phyloP scores from a whole-genome alignment of 2,113 vertebrate species.

The Mus musculus region DNA sequence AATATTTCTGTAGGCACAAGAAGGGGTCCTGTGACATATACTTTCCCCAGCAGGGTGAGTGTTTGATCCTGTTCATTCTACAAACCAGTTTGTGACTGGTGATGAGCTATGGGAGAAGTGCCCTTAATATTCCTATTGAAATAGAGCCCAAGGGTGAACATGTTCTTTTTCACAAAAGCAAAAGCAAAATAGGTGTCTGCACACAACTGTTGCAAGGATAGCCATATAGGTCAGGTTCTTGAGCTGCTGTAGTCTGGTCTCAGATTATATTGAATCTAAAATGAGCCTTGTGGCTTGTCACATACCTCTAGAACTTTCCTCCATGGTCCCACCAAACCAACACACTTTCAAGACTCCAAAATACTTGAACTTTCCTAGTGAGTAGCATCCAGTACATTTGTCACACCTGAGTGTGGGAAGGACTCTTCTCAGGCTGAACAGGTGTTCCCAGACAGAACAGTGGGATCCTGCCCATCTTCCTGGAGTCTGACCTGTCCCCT shows the following conservation, averaged over 20 bases:
- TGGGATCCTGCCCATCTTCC: background rate
- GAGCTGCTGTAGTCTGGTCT: background rate
- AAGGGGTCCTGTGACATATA: too few relatives aligned
- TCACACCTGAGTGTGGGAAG: background rate
- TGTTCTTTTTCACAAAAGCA: background rate
- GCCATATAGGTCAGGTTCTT: background rate
- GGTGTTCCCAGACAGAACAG: too few relatives aligned
- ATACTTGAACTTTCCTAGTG: background rate
- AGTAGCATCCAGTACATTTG: background rate
- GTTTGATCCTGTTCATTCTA: background rate
- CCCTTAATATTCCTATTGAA: too few relatives aligned
- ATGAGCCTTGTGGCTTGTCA: background rate
- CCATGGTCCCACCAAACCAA: fast-evolving
- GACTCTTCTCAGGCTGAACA: too few relatives aligned
- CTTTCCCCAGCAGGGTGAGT: background rate
- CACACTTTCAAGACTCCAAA: background rate
- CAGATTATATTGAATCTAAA: background rate
- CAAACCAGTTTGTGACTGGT: too few relatives aligned
- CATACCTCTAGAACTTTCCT: too few relatives aligned
- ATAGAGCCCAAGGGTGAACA: background rate
- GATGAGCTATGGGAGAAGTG: fast-evolving
- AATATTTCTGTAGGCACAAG: background rate
- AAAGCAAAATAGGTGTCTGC: background rate
- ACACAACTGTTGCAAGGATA: too few relatives aligned
- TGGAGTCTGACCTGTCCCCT: background rate